Evolutionary conservation across 2,888 invertebrate species (phyloP).

Genomic region (Drosophila cracens): DNA sequence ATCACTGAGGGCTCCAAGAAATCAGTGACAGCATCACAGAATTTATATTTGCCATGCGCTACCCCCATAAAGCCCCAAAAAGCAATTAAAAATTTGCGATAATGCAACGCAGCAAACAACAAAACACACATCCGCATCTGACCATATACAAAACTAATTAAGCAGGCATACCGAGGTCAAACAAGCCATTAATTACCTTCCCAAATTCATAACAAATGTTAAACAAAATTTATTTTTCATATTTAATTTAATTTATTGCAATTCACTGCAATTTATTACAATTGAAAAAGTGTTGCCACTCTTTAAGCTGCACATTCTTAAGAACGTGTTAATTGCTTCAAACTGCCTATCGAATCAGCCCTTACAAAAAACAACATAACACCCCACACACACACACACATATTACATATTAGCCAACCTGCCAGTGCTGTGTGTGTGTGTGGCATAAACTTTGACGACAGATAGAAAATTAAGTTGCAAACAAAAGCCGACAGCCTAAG

Average conservation of each 20-base stretch:
- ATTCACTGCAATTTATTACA: neutral
- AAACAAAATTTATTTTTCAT: neutral
- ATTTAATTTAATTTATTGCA: neutral
- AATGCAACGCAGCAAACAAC: conserved; percentile 16
- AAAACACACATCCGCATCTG: neutral
- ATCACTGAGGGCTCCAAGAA: conserved; percentile 39
- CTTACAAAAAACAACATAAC: conserved; percentile 1
- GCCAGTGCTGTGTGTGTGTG: conserved; percentile 19
- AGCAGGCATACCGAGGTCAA: conserved; percentile 11
- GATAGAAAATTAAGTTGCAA: conserved; percentile 80
- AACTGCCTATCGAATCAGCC: conserved; percentile 25
- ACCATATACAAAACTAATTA: neutral
- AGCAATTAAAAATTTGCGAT: conserved; percentile 55
- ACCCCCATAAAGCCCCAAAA: conserved; percentile 49
- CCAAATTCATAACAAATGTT: neutral
- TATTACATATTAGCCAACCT: conserved; percentile 5
- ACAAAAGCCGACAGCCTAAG: conserved; percentile 65
- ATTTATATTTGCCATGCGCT: conserved; percentile 41
- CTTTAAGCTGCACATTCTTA: neutral
- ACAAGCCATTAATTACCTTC: neutral
- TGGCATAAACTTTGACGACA: conserved; percentile 71
- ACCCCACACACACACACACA: neutral
- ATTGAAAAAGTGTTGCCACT: neutral
- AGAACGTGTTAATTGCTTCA: conserved; percentile 43
- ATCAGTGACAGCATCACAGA: conserved; percentile 41